These are phyloP conservation scores for Nematolebias whitei DNA, from an alignment of 2,113 vertebrate genomes.

Conservation along the genomic window DNA sequence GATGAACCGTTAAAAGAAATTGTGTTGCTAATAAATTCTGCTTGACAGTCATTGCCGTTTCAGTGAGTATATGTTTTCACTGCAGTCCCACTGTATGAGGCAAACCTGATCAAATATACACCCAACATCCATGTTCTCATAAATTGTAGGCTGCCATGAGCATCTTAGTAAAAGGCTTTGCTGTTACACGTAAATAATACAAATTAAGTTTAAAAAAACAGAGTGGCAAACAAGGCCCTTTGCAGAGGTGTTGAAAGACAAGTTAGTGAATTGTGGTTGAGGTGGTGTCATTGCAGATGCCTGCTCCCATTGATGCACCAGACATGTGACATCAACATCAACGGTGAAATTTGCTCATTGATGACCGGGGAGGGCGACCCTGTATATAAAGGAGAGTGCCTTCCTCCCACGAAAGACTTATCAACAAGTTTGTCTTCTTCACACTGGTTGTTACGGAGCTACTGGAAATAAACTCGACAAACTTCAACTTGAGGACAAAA, in stretches of 20 bases:
- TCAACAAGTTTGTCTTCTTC: constrained; percentile 68
- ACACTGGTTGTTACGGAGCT: constrained; percentile 8
- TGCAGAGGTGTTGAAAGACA: constrained; percentile 79
- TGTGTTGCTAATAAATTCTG: constrained; percentile 66
- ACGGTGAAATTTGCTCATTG: constrained; percentile 80
- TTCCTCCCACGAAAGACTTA: constrained; percentile 61
- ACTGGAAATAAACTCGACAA: constrained; percentile 23
- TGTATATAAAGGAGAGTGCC: constrained; percentile 75
- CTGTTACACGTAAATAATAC: constrained; percentile 34
- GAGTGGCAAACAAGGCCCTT: constrained; percentile 53
- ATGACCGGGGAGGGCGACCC: constrained; percentile 76
- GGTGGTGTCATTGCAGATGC: constrained; percentile 78
- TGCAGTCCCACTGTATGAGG: constrained; percentile 47
- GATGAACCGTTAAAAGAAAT: constrained; percentile 68
- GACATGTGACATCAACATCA: constrained; percentile 81
- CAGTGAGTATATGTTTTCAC: constrained; percentile 66
- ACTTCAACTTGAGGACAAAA: constrained; percentile 49
- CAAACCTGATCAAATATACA: constrained; percentile 36
- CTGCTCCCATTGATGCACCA: constrained; percentile 75
- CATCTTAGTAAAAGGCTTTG: constrained; percentile 15
- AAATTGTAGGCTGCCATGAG: not conserved
- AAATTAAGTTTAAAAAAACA: constrained; percentile 58
- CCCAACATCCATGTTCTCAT: constrained; percentile 4
- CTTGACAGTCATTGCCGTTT: constrained; percentile 66
- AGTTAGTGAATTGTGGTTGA: constrained; percentile 74